A percentile compares a stretch with the other conserved stretches of the same genome.
These are phyloP conservation scores for Drosophila pseudoobscura DNA, from an alignment of 1,140 invertebrate species.

Conservation along the genomic window DNA sequence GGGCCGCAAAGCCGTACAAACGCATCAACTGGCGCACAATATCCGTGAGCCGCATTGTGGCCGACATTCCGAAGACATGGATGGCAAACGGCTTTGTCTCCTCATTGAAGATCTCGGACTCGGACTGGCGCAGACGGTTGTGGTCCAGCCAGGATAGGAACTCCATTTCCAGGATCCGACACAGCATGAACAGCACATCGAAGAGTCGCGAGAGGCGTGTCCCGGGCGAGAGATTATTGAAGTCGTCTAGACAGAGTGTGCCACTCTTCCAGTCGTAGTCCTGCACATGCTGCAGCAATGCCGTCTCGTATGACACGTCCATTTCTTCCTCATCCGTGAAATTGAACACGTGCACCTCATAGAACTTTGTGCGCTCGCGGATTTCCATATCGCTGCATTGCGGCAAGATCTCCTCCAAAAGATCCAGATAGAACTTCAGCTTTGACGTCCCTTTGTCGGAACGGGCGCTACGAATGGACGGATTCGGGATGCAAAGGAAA, in stretches of 20 bases:
- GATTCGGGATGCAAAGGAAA: conserved; percentile 38
- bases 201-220: conserved; percentile 53
- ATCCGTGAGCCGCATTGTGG: conserved; percentile 30
- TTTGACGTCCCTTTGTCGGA: conserved; percentile 22
- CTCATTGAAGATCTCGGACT: conserved; percentile 62
- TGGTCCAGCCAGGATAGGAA: conserved; percentile 67
- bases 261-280: conserved; percentile 64
- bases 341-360: conserved; percentile 26
- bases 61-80: conserved; percentile 49
- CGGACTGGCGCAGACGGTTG: conserved; percentile 56
- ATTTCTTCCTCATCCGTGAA: conserved; percentile 47
- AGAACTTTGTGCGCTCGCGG: conserved; percentile 21
- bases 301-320: conserved; percentile 41
- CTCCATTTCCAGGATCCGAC: conserved; percentile 52
- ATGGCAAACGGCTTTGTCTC: conserved; percentile 52
- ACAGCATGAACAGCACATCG: conserved; percentile 56
- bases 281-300: conserved; percentile 50
- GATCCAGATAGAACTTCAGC: conserved; percentile 46
- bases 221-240: conserved; percentile 42
- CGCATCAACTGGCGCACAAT: conserved; percentile 48
- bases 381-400: conserved; percentile 54
- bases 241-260: conserved; percentile 62
- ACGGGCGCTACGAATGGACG: not conserved
- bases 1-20: conserved; percentile 41
- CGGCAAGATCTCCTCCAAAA: conserved; percentile 44